Base-by-base conservation (phyloP, 2,113 vertebrate species). In the Carassius gibelio region DNA sequence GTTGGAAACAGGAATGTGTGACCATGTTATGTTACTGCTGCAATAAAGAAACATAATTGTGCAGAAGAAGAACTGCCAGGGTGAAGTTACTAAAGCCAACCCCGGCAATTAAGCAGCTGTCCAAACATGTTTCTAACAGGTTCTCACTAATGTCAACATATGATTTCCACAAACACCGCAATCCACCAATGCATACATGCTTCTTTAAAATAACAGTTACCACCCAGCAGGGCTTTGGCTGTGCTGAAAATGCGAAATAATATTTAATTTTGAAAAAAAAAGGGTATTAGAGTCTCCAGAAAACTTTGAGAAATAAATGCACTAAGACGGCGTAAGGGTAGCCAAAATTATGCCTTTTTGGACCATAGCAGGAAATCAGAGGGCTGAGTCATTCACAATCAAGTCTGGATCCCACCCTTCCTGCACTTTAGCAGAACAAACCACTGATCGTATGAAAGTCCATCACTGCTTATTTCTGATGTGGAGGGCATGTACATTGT, bases 341-440 rank as follows among this genome's bases (percentile, higher is more conserved):
- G 42, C 26, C 75, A 85, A 57, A 85, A 78, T 62, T 71, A 85
- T 79, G 75, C 59, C 21, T 57, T 57, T 71, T 75, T 45, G 79
- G 23, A 85, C 52, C 42, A 78, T 61, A 42, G 30, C 69, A 87
- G 84, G 88, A 91, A 88, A 76, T 84, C 34, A 77, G 81, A 84
- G 21, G 59, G 86, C 86, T 77, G 88, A 90, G 71, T 89, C 84
- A 88, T 66, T 87, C 83, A 75, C 83, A 85, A 66, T 74, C 64
- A 59, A 72, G 36, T 38, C 75, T n/a, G 45, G 62, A 81, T 36
- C 87, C 81, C 87, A 88, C 84, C 87, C 85, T 88, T 87, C 84
- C 83, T 87, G 69, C 81, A 69, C 52, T 72, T 76, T 77, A 72
- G 66, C 75, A 87, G 50, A 30, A 72, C 9, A 17, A 59, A 77